These are phyloP conservation scores for human DNA, from an alignment of 2,113 vertebrate species.

Conservation along the genomic window GRCh38 chrX:87660001-87660500, in stretches of 20 bases:
- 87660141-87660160: background rate
- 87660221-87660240: background rate
- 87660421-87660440: background rate
- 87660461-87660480: background rate
- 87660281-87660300: background rate
- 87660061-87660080: background rate
- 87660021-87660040: background rate
- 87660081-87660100: background rate
- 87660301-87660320: background rate
- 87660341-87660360: background rate
- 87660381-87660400: background rate
- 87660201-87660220: background rate
- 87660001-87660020: background rate
- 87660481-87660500: background rate
- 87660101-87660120: background rate
- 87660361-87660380: background rate
- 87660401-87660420: background rate
- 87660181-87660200: background rate
- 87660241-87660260: background rate
- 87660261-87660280: background rate
- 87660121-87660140: background rate
- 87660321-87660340: background rate
- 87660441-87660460: background rate
- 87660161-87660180: background rate
- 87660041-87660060: background rate